Evolutionary conservation across 1,140 invertebrate genomes (phyloP), one percentile per base, ranked within the genome.

Genomic region (Laodelphax striatellus): DNA sequence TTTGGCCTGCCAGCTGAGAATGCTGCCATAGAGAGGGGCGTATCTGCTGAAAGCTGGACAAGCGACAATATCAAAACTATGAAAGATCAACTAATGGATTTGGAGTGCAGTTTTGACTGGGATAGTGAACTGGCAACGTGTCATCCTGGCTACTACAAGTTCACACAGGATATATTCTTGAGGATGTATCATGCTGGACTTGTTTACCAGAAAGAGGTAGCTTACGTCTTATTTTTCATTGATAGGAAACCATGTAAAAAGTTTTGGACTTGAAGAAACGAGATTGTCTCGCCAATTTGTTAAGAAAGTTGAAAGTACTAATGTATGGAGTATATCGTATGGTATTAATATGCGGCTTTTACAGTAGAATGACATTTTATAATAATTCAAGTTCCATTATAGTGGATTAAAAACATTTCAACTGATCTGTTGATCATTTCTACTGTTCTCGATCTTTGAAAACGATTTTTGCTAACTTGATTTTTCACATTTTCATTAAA

Each of bases 1-100:
- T 99, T 99, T 84, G 97, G 97, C 38, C 77, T 99, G 50, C 97
- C 97, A 19, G 97, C 97, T 3, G 97, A 99, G 77, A 99, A 99
- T 83, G 97, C 97, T 57, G 97, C 97, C 6, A 85, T 94, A 60
- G 87, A 97, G 70, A 77, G 82, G 44, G 82, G 86, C 46, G 75
- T 93, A 31, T 74, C 83, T 67, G 89, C 97, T 5, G 75, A 81
- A 19, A 70, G 80, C 17, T 99, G 97, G 97, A 99, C 96, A 0
- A 71, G 80, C 52, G 73, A 81, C 63, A 99, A 99, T 76, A 97
- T 99, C 65, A 68, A 72, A 2, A 80, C 82, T 54, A 99, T 99
- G 97, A 89, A 85, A 73, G 68, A 83, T 50, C 97, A 99, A 73
- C 73, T 99, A 2, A 68, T 84, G 52, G 73, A 82, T 56, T 76